Conservation (phyloP, 2,797 vertebrate species). For the Oryzias dopingdopingensis region DNA sequence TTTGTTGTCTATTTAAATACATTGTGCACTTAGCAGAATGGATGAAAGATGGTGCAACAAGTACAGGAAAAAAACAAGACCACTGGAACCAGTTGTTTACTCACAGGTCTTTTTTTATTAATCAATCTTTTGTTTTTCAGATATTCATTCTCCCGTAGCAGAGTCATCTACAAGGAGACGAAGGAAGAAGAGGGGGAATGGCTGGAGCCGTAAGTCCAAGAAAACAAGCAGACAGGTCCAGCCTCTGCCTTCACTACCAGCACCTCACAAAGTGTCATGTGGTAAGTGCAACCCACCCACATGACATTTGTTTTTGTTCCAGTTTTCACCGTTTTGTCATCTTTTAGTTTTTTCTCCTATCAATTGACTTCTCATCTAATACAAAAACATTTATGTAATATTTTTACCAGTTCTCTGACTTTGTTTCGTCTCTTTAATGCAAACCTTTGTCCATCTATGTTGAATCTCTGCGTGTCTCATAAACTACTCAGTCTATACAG, state of each 20-base stretch:
- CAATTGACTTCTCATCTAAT: conserved; percentile 11
- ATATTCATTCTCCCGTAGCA: conserved; percentile 55
- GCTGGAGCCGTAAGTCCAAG: conserved; percentile 66
- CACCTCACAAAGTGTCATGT: conserved; percentile 80
- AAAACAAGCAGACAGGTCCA: conserved; percentile 37
- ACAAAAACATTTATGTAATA: conserved; percentile 10
- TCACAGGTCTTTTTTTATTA: not conserved
- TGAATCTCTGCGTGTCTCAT: conserved; percentile 9
- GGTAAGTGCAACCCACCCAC: conserved; percentile 76
- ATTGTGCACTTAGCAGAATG: too few relatives aligned
- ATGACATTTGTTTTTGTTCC: not conserved
- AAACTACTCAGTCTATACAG: conserved; percentile 11
- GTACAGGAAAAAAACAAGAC: too few relatives aligned
- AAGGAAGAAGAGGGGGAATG: conserved; percentile 71
- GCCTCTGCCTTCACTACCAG: conserved; percentile 24
- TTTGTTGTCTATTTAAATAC: too few relatives aligned
- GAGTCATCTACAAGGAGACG: conserved; percentile 43
- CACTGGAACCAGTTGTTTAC: not conserved
- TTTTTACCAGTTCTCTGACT: conserved; percentile 13
- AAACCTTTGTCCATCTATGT: conserved; percentile 22
- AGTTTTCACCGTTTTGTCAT: conserved; percentile 1
- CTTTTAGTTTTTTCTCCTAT: not conserved
- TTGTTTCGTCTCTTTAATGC: conserved; percentile 26
- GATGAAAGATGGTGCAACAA: too few relatives aligned
- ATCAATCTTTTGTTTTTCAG: conserved; percentile 40